These are phyloP conservation scores for Anguilla pacifica DNA, from an alignment of 2,797 vertebrate genomes.

Conservation along the genomic window DNA sequence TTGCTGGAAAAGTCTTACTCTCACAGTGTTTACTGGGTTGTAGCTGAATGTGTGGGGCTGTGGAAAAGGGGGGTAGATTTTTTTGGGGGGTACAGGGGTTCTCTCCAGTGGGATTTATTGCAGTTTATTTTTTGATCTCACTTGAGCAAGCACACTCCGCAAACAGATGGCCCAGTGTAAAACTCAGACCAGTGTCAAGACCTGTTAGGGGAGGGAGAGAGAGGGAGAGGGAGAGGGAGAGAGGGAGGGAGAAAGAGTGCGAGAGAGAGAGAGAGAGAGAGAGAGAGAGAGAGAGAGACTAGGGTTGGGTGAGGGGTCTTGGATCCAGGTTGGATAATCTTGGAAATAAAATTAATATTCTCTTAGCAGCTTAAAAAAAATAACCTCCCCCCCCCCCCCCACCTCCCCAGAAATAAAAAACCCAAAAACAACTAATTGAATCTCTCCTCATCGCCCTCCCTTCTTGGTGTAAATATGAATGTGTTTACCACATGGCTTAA, in stretches of 20 bases:
- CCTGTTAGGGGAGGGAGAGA: constrained; percentile 1
- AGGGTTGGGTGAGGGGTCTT: neutral
- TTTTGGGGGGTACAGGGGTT: neutral
- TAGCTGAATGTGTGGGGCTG: neutral
- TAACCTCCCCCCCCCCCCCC: neutral
- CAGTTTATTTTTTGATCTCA: neutral
- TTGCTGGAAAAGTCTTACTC: neutral
- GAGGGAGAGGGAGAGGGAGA: neutral
- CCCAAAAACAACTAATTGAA: neutral
- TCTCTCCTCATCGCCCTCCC: neutral
- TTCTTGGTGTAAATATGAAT: constrained; percentile 12
- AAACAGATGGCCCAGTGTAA: neutral
- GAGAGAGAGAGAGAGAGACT: neutral
- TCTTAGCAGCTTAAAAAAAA: neutral
- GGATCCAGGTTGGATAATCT: neutral
- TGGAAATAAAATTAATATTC: neutral
- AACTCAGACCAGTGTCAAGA: neutral
- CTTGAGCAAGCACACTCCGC: neutral
- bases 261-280: neutral
- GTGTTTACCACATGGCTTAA: neutral
- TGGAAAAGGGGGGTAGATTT: neutral
- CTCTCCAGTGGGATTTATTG: neutral
- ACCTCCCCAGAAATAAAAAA: neutral
- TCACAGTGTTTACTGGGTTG: neutral
- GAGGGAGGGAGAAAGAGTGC: neutral